A percentile compares a stretch with the other conserved stretches of the same genome.
phyloP scores from a whole-genome alignment of 2,113 vertebrate species.

The Microtus ochrogaster region DNA sequence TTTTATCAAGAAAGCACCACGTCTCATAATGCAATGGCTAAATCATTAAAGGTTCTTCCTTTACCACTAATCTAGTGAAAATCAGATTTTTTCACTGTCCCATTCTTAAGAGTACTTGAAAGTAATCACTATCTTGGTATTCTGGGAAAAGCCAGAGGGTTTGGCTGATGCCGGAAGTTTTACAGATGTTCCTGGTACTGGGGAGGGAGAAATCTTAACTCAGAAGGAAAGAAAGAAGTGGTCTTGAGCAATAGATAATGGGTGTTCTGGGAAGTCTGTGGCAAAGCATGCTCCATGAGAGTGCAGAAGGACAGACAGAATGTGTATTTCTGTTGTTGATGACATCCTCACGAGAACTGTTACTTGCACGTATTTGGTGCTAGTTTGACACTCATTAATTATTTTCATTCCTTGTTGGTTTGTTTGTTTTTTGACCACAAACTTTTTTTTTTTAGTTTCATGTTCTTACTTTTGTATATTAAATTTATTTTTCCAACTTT shows the following conservation, averaged over 20 bases:
- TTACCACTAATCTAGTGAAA: not conserved
- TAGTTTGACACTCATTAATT: not conserved
- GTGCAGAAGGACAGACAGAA: no score
- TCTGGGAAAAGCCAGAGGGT: not conserved
- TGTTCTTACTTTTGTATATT: constrained; percentile 39
- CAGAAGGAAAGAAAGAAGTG: not conserved
- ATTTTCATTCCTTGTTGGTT: not conserved
- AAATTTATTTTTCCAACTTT: not conserved
- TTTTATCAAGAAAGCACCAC: not conserved
- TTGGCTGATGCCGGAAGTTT: not conserved
- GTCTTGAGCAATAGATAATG: not conserved
- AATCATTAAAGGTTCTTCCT: not conserved
- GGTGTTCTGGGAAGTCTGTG: not conserved
- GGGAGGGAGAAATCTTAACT: not conserved
- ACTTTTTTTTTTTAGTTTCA: not conserved
- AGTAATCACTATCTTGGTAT: not conserved
- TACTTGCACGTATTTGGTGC: not conserved
- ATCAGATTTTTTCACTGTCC: not conserved
- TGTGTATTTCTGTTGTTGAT: not conserved
- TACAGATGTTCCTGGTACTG: not conserved
- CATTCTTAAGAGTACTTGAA: not conserved
- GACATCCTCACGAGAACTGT: not conserved
- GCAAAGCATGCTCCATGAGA: no score
- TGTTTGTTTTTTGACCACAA: not conserved
- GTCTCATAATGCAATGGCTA: not conserved